phyloP scores from a whole-genome alignment of 1,140 invertebrate species.

The Aphelenchoides fujianensis region DNA sequence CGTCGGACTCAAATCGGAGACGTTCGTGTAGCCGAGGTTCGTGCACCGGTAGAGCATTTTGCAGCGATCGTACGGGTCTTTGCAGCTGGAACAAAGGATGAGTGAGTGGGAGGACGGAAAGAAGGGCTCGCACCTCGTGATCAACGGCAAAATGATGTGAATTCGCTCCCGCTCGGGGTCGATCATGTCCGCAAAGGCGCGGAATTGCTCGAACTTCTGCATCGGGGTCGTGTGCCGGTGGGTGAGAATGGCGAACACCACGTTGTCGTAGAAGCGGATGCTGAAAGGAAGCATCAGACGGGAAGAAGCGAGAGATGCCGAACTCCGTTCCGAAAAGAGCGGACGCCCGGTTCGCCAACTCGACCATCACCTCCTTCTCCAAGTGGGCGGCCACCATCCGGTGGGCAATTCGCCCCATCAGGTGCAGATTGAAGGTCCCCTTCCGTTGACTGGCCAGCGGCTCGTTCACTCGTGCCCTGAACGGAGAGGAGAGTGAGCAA shows the following conservation, averaged over 20 bases:
- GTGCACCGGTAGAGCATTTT: constrained; percentile 18
- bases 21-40: constrained; percentile 9
- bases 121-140: constrained; percentile 20
- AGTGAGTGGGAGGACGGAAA: not conserved
- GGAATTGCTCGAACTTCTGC: constrained; percentile 22
- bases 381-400: not conserved
- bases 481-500: not conserved
- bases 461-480: not conserved
- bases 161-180: constrained; percentile 21
- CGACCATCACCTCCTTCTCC: constrained; percentile 4
- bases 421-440: not conserved
- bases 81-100: not conserved
- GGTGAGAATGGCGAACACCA: constrained; percentile 17
- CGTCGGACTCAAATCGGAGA: not conserved
- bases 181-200: constrained; percentile 15
- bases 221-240: not conserved
- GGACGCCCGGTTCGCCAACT: constrained; percentile 1
- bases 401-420: constrained; percentile 3
- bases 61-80: not conserved
- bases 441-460: not conserved
- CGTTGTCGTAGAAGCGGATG: constrained; percentile 22
- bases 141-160: constrained; percentile 21
- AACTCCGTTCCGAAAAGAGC: constrained; percentile 12
- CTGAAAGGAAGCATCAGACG: not conserved
- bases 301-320: not conserved